Evolutionary conservation across 30 jellyfish, hydroid and myxozoan species (phyloP).

Genomic region (Hydractinia symbiolongicarpus): DNA sequence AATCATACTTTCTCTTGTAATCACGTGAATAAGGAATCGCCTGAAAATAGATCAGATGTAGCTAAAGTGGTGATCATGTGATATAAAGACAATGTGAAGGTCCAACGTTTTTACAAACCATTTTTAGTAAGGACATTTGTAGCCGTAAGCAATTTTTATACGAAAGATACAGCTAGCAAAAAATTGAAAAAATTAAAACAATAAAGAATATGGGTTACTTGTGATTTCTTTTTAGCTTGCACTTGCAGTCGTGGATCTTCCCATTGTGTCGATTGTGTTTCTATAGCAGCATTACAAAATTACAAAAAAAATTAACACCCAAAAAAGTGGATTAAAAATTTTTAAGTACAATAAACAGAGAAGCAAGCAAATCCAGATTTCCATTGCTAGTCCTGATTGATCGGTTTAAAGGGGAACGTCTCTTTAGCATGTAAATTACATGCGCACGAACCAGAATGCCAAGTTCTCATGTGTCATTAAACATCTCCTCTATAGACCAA

Average conservation of each 20-base stretch:
- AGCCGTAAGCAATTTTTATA: no score
- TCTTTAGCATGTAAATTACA: no score
- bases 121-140: background rate
- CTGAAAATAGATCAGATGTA: constrained; percentile 16
- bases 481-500: no score
- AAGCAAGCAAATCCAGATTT: background rate
- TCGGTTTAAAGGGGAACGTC: no score
- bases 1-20: constrained; percentile 91
- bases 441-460: no score
- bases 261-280: constrained; percentile 99
- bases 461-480: no score
- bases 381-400: no score
- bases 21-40: constrained; percentile 99
- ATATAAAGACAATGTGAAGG: no score
- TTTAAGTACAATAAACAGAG: background rate
- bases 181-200: background rate
- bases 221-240: constrained; percentile 49
- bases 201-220: constrained; percentile 34
- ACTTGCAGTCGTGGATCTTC: constrained; percentile 96
- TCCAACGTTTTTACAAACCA: no score
- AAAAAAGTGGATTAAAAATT: background rate
- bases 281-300: constrained; percentile 13
- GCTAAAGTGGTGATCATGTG: no score
- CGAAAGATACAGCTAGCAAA: no score
- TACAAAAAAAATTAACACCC: background rate